Percentiles rank a stretch among this genome's conserved stretches.
Evolutionary conservation across 1,140 invertebrate species (phyloP).

Genomic region (Caenorhabditis briggsae): DNA sequence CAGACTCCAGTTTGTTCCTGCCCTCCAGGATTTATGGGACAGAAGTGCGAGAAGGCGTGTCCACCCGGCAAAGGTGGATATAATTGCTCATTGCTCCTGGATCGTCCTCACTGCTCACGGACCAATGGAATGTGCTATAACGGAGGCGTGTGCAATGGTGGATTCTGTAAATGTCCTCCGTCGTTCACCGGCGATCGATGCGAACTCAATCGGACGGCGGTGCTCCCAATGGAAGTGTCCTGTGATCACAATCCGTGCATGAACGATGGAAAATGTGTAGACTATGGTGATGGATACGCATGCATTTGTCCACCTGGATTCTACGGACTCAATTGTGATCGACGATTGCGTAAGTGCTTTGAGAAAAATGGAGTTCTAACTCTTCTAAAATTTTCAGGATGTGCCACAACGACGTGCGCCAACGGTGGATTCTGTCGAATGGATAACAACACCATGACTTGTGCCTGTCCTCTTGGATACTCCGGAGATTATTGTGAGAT

Average conservation of each 20-base stretch:
- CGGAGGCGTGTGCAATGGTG: not conserved
- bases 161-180: slow-evolving; percentile 85
- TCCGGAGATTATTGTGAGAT: not conserved
- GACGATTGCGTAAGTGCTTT: too few relatives aligned
- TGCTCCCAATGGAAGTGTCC: slow-evolving; percentile 83
- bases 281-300: slow-evolving; percentile 88
- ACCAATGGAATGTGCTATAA: not conserved
- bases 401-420: slow-evolving; percentile 28
- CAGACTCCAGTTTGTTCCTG: not conserved
- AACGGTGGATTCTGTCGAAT: slow-evolving; percentile 47
- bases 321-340: slow-evolving; percentile 82
- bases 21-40: not conserved
- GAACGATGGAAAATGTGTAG: slow-evolving; percentile 88
- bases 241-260: slow-evolving; percentile 86
- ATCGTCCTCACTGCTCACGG: not conserved
- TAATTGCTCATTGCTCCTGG: not conserved
- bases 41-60: not conserved
- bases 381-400: not conserved
- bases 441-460: not conserved
- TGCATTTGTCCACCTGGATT: slow-evolving; percentile 91
- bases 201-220: slow-evolving; percentile 82
- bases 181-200: slow-evolving; percentile 90
- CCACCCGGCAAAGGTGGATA: not conserved
- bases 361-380: too few relatives aligned
- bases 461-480: not conserved